phyloP scores from a whole-genome alignment of 1,140 invertebrate species.

The Acromyrmex heyeri region DNA sequence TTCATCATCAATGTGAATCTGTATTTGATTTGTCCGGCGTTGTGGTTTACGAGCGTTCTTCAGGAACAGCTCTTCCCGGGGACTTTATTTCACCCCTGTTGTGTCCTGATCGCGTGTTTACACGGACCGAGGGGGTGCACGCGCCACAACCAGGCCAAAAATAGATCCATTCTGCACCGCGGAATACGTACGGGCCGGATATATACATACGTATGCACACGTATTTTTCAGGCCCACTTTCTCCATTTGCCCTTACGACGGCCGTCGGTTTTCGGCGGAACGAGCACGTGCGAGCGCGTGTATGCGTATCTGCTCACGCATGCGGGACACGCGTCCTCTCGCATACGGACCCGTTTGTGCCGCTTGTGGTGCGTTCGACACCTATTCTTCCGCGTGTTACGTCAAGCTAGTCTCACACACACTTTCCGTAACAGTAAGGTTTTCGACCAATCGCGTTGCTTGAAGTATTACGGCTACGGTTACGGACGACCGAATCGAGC shows the following conservation, averaged over 20 bases:
- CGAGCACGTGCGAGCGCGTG: slow-evolving; percentile 36
- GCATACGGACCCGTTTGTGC: slow-evolving; percentile 46
- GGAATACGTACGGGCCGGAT: slow-evolving; percentile 34
- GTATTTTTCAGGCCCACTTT: slow-evolving; percentile 63
- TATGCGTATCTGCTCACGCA: slow-evolving; percentile 56
- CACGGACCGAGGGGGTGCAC: slow-evolving; percentile 57
- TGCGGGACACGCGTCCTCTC: slow-evolving; percentile 67
- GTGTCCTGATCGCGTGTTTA: slow-evolving; percentile 65
- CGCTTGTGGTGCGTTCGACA: background rate
- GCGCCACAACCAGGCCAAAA: slow-evolving; percentile 50
- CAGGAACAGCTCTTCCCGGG: slow-evolving; percentile 59
- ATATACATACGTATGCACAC: slow-evolving; percentile 18
- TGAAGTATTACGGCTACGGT: too few relatives aligned
- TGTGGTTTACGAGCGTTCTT: slow-evolving; percentile 58
- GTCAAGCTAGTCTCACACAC: background rate
- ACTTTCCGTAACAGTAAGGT: too few relatives aligned
- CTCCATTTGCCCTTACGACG: slow-evolving; percentile 42
- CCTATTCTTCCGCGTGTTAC: slow-evolving; percentile 48
- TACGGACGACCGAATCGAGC: too few relatives aligned
- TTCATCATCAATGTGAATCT: background rate
- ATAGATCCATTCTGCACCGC: slow-evolving; percentile 49
- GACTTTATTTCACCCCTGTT: slow-evolving; percentile 58
- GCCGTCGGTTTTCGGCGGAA: slow-evolving; percentile 47
- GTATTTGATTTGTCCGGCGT: background rate
- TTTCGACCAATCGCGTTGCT: too few relatives aligned